A percentile compares a stretch with the other conserved stretches of the same genome.
phyloP scores from a whole-genome alignment of 2,113 vertebrate genomes.

The Cheilinus undulatus region DNA sequence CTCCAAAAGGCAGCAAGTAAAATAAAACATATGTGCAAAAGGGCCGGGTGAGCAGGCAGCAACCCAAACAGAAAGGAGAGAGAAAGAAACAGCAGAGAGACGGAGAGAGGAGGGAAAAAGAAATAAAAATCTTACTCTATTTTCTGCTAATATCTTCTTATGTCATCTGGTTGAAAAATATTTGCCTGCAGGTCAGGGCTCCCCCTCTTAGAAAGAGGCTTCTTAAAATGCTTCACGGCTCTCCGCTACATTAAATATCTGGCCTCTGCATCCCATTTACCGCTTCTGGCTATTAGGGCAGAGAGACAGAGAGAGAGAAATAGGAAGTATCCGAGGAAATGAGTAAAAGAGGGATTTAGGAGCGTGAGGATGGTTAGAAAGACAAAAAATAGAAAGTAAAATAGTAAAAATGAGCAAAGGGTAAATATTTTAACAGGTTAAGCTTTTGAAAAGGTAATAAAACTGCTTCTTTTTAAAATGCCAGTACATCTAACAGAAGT shows the following conservation, averaged over 20 bases:
- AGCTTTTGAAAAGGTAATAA: background rate
- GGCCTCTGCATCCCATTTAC: constrained; percentile 77
- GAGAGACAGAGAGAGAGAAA: background rate
- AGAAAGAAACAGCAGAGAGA: constrained; percentile 27
- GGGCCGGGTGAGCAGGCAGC: constrained; percentile 53
- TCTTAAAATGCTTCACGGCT: constrained; percentile 80
- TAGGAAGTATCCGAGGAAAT: background rate
- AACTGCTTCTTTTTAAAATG: constrained; percentile 27
- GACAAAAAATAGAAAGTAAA: background rate
- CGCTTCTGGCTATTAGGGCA: constrained; percentile 74
- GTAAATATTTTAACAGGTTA: background rate
- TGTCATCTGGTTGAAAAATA: constrained; percentile 86
- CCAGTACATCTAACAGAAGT: constrained; percentile 30
- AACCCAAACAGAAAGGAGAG: constrained; percentile 54
- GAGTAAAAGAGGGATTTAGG: background rate
- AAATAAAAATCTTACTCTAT: constrained; percentile 58
- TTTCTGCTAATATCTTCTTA: constrained; percentile 79
- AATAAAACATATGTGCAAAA: constrained; percentile 81
- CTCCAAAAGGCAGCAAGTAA: constrained; percentile 82
- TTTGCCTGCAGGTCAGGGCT: constrained; percentile 84
- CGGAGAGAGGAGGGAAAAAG: constrained; percentile 31
- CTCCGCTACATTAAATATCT: constrained; percentile 86
- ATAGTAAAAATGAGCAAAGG: background rate
- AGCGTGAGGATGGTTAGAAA: constrained; percentile 16
- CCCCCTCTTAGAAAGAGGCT: constrained; percentile 78